Evolutionary conservation across 1,140 invertebrate genomes (phyloP).

Genomic region (roundworm (Caenorhabditis elegans)): DNA sequence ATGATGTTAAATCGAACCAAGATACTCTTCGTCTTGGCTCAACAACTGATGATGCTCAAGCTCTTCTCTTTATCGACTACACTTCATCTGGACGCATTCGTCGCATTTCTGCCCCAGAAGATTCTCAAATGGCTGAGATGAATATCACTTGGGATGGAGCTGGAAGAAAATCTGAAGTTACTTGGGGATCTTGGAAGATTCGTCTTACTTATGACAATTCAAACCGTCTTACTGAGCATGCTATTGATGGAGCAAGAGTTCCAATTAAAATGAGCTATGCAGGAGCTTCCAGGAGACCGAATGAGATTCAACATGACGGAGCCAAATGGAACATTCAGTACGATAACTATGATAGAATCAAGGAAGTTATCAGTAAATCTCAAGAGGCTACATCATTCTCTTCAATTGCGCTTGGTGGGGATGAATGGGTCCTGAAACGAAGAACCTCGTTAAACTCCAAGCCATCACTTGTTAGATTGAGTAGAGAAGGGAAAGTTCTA

Average conservation of each 20-base stretch:
- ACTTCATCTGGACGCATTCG: background rate
- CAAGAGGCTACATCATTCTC: slow-evolving; percentile 29
- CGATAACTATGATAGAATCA: background rate
- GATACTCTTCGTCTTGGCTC: background rate
- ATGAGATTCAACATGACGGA: background rate
- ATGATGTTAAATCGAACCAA: background rate
- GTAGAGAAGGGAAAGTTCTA: background rate
- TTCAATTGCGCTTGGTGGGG: background rate
- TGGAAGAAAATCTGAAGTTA: slow-evolving; percentile 23
- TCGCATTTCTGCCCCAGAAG: background rate
- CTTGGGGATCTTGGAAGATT: slow-evolving; percentile 19
- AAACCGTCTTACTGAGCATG: slow-evolving; percentile 20
- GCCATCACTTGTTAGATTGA: slow-evolving; percentile 17
- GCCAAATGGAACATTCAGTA: background rate
- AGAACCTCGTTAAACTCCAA: slow-evolving; percentile 19
- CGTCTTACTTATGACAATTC: slow-evolving; percentile 17
- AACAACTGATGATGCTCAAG: background rate
- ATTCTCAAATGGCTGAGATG: slow-evolving; percentile 29
- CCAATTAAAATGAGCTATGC: slow-evolving; percentile 8
- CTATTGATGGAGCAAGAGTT: background rate
- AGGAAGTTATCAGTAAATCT: slow-evolving; percentile 2
- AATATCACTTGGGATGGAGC: slow-evolving; percentile 8
- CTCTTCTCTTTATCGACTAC: slow-evolving; percentile 12
- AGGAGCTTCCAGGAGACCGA: background rate
- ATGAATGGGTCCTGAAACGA: slow-evolving; percentile 7